Base-by-base conservation (phyloP, 2,113 vertebrate genomes). In the Tragulus kanchil region DNA sequence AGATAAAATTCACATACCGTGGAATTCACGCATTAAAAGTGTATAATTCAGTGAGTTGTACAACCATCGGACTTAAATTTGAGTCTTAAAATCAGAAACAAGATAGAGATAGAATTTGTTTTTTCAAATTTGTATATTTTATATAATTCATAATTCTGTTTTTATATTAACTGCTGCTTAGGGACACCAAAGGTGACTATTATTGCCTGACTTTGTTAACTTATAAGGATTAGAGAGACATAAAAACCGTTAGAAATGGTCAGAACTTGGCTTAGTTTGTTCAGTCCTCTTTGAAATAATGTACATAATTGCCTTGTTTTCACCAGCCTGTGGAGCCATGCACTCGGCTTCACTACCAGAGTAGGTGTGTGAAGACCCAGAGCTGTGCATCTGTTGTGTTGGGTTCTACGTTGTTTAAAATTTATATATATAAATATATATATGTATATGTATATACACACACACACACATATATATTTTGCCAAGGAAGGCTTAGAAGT, bases 11-110 rank as follows among this genome's bases (percentile, higher is more conserved):
- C 31, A 67, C 48, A 91, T 56, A 73, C 52, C 69, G n/a, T 78
- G 28, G 36, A 85, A 11, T 42, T 91, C 61, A 83, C 31, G 52
- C 14, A 17, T 75, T 75, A 71, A 64, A 90, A 81, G 3, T 15
- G 10, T 87, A 48, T 19, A 59, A 25, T 61, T 96, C 45, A 85
- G 0, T 82, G 48, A 90, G 59, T 62, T 94, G 52, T 61, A 82
- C 50, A 65, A 56, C 13, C 52, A 79, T 56, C 1, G 58, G 50
- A 83, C 45, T 90, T 77, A 90, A 25, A 42, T 86, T 71, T 94
- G 78, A 89, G n/a, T 90, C 45, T 90, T 96, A 92, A 94, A 86
- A 86, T 96, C 48, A 93, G 82, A 85, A 75, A 90, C 12, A 50
- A 65, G 90, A 25, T 86, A 54, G 11, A 67, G 28, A 78, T 50